Percentiles rank a stretch among this genome's conserved stretches.
phyloP scores from a whole-genome alignment of 2,888 invertebrate genomes.

The Anthrax anthrax region DNA sequence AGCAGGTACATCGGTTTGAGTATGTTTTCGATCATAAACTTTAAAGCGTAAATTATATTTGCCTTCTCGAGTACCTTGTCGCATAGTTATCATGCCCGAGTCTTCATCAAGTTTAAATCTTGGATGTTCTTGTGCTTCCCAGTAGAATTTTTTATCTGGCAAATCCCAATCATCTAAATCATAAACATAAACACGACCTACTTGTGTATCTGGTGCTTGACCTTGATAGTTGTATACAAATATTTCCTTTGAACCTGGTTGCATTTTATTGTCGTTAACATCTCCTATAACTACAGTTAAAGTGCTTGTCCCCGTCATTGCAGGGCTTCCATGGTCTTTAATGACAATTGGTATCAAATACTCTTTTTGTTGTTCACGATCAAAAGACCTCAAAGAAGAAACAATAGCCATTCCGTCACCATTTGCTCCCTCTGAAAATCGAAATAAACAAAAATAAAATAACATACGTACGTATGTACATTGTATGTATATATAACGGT shows the following conservation, averaged over 20 bases:
- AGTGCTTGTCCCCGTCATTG: conserved; percentile 91
- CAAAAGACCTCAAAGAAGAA: conserved; percentile 84
- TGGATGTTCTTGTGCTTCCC: conserved; percentile 76
- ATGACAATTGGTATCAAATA: conserved; percentile 94
- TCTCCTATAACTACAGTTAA: conserved; percentile 95
- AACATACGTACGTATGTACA: no score
- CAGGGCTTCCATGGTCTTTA: conserved; percentile 92
- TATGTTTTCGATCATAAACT: conserved; percentile 88
- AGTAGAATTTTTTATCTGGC: conserved; percentile 93
- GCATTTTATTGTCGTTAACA: conserved; percentile 97
- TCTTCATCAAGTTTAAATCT: conserved; percentile 80
- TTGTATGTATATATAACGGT: no score
- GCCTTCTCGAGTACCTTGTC: conserved; percentile 80
- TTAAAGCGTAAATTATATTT: conserved; percentile 66
- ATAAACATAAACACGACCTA: conserved; percentile 91
- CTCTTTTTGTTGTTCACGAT: conserved; percentile 90
- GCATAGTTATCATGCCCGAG: conserved; percentile 92
- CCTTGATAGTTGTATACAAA: conserved; percentile 95
- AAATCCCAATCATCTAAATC: conserved; percentile 98
- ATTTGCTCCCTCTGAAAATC: conserved; percentile 70
- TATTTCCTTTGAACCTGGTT: conserved; percentile 91
- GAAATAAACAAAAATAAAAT: background rate
- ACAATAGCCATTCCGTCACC: conserved; percentile 97
- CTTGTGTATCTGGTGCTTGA: conserved; percentile 76
- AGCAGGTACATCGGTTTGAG: conserved; percentile 89